Evolutionary conservation across 64 coral and sea anemone species (phyloP).

Genomic region (Platygyra sinensis): DNA sequence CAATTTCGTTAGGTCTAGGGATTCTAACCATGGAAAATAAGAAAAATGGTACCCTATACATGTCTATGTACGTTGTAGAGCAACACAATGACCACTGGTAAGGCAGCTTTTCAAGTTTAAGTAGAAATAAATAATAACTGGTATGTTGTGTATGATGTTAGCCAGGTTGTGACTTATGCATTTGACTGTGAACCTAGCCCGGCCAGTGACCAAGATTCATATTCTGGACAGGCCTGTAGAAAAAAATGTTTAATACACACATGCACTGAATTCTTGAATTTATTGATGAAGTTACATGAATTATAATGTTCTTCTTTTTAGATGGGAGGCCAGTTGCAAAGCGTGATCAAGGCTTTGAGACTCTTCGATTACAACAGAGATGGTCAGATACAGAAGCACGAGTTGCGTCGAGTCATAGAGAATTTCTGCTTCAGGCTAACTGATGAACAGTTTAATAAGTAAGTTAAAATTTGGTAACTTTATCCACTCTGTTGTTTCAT

Average conservation of each 20-base stretch:
- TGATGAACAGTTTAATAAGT: conserved; percentile 93
- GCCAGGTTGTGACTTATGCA: no score
- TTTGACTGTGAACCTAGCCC: no score
- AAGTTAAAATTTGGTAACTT: neutral
- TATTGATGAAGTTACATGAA: neutral
- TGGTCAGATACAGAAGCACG: conserved; percentile 88
- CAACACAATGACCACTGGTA: no score
- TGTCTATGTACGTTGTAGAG: no score
- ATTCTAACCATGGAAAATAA: no score
- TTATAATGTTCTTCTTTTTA: conserved; percentile 33
- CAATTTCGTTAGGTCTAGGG: no score
- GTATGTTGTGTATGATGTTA: no score
- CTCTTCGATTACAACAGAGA: conserved; percentile 97
- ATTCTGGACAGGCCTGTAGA: neutral
- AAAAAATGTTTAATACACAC: neutral
- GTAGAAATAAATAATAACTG: no score
- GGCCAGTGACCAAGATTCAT: no score
- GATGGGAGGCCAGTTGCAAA: conserved; percentile 86
- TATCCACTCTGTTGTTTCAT: no score
- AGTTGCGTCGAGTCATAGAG: conserved; percentile 86
- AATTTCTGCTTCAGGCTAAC: conserved; percentile 95
- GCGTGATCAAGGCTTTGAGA: conserved; percentile 85
- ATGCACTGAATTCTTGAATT: neutral
- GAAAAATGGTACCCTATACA: no score
- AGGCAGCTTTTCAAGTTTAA: no score